Conservation (phyloP, 2,113 vertebrate genomes). For the Desmodus rotundus region DNA sequence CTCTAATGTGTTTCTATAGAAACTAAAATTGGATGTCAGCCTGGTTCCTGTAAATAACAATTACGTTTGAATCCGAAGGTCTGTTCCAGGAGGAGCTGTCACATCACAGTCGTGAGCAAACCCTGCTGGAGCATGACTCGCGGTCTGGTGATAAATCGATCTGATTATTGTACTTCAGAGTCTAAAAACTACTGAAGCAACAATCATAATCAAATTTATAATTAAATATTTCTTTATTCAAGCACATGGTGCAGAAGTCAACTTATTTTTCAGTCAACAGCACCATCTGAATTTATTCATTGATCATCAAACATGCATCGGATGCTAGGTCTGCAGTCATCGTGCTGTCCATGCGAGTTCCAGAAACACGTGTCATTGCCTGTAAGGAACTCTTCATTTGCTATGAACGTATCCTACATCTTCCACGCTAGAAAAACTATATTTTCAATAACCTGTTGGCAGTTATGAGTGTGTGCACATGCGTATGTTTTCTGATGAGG, state of each 20-base stretch:
- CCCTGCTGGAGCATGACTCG: background rate
- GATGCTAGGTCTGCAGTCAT: background rate
- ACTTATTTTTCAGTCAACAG: slow-evolving; percentile 22
- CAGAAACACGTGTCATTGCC: background rate
- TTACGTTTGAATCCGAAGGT: slow-evolving; percentile 35
- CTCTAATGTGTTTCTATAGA: slow-evolving; percentile 38
- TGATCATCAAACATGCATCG: background rate
- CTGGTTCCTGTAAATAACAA: background rate
- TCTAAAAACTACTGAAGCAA: slow-evolving; percentile 36
- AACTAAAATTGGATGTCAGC: slow-evolving; percentile 52
- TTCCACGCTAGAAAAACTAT: slow-evolving; percentile 35
- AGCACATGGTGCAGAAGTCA: slow-evolving; percentile 14
- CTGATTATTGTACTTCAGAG: background rate
- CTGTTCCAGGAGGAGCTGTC: slow-evolving; percentile 9
- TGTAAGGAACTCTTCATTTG: background rate
- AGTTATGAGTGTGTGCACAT: background rate
- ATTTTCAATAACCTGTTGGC: slow-evolving; percentile 49
- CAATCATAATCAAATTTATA: background rate
- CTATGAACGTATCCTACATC: slow-evolving; percentile 12
- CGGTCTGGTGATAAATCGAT: background rate
- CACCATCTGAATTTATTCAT: slow-evolving; percentile 47
- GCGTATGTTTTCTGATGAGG: slow-evolving; percentile 21
- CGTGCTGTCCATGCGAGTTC: background rate
- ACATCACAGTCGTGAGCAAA: slow-evolving; percentile 23
- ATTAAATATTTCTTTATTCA: slow-evolving; percentile 55